These are phyloP conservation scores for Trichogramma evanescens DNA, from an alignment of 2,888 invertebrate genomes.

Conservation along the genomic window DNA sequence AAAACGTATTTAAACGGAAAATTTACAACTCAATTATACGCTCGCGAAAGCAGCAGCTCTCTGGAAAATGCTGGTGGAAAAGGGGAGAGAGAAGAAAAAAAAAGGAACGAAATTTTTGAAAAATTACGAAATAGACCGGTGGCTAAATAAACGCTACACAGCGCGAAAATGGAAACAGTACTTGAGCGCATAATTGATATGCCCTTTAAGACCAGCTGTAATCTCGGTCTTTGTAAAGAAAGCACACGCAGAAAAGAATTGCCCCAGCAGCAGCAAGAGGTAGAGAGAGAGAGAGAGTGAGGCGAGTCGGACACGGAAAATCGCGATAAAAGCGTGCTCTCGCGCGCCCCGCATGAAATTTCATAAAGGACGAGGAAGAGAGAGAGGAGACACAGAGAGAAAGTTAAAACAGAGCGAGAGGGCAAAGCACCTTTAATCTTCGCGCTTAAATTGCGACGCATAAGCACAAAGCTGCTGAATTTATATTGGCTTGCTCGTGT, in stretches of 20 bases:
- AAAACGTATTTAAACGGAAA: too few relatives aligned
- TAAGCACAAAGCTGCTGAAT: slow-evolving; percentile 1
- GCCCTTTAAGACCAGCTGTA: not conserved
- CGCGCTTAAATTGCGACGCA: not conserved
- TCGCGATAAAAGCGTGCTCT: too few relatives aligned
- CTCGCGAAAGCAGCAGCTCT: too few relatives aligned
- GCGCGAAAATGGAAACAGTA: slow-evolving; percentile 4
- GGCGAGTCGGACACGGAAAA: too few relatives aligned
- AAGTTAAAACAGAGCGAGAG: not conserved
- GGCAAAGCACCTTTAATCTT: slow-evolving; percentile 7
- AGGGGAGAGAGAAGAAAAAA: too few relatives aligned
- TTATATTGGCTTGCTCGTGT: slow-evolving; percentile 3
- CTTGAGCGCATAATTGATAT: slow-evolving; percentile 11
- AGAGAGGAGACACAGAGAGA: too few relatives aligned
- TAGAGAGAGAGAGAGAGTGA: too few relatives aligned
- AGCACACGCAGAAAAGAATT: not conserved
- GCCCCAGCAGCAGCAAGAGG: not conserved
- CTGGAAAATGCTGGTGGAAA: too few relatives aligned
- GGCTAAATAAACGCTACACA: slow-evolving; percentile 18
- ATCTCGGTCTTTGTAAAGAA: slow-evolving; percentile 1
- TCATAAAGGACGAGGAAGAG: not conserved
- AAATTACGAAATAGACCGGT: too few relatives aligned
- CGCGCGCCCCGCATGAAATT: not conserved
- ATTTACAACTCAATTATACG: too few relatives aligned
- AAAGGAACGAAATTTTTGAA: too few relatives aligned